phyloP scores from a whole-genome alignment of 2,113 vertebrate genomes.

The Buteo buteo region DNA sequence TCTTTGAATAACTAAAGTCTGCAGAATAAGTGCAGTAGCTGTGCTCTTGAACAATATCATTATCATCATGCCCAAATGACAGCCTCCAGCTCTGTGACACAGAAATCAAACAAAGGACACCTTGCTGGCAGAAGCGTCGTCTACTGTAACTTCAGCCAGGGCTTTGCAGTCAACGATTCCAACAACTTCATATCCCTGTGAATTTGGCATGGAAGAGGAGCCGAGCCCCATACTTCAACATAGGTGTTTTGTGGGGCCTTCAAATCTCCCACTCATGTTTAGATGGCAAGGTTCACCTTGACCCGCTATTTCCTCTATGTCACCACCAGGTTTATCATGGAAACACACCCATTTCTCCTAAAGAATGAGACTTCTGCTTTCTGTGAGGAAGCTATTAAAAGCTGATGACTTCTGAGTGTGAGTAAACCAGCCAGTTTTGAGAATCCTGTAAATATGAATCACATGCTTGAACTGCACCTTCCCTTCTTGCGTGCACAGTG shows the following conservation, averaged over 20 bases:
- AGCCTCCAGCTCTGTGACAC: neutral
- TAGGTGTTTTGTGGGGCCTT: neutral
- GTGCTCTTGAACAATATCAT: neutral
- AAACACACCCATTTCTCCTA: neutral
- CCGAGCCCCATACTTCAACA: rapidly evolving
- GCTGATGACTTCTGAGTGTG: neutral
- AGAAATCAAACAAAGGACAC: neutral
- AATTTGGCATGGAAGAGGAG: neutral
- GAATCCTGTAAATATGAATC: neutral
- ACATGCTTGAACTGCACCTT: neutral
- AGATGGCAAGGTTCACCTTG: neutral
- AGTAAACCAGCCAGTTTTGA: neutral
- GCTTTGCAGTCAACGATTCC: neutral
- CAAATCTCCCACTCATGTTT: neutral
- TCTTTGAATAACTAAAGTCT: neutral
- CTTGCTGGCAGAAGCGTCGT: neutral
- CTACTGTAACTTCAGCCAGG: neutral
- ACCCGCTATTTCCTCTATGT: neutral
- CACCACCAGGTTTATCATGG: neutral
- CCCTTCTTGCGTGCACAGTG: neutral
- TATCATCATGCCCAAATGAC: no score
- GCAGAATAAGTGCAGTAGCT: neutral
- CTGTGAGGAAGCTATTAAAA: neutral
- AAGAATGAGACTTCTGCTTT: neutral
- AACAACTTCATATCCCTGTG: neutral